These are phyloP conservation scores for Peromyscus attwateri DNA, from an alignment of 2,797 vertebrate species.

Conservation along the genomic window DNA sequence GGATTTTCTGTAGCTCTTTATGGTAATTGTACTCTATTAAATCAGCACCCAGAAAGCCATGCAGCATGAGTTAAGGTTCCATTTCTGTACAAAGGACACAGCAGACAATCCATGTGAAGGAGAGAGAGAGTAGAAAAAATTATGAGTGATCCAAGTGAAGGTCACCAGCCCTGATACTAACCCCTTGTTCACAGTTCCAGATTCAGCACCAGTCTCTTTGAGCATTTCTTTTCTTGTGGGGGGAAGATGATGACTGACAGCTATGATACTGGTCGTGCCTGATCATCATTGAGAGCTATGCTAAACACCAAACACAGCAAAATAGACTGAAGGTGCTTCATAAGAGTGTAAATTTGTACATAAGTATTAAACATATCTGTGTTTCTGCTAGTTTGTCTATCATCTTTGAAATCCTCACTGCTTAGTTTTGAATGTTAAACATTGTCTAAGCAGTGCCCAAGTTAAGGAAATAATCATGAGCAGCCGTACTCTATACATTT, in stretches of 20 bases:
- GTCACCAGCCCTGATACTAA: not conserved
- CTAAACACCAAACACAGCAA: not conserved
- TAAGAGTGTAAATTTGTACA: not conserved
- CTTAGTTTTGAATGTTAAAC: not conserved
- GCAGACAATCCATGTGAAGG: not conserved
- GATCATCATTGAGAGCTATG: not conserved
- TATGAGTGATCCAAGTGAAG: not conserved
- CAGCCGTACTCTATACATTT: constrained; percentile 31
- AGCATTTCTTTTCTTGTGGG: not conserved
- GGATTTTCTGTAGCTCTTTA: not conserved
- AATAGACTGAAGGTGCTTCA: not conserved
- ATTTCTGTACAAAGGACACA: not conserved
- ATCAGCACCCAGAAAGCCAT: not conserved
- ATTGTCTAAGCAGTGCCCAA: not conserved
- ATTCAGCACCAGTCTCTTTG: not conserved
- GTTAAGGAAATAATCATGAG: constrained; percentile 45
- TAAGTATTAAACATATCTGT: not conserved
- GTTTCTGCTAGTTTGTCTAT: not conserved
- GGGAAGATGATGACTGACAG: not conserved
- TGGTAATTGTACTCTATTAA: not conserved
- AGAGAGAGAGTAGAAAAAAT: not conserved
- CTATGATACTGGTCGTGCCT: not conserved
- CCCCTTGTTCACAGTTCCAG: not conserved
- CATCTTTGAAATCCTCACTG: constrained; percentile 7
- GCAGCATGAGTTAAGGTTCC: not conserved